phyloP scores from a whole-genome alignment of 2,113 vertebrate species.

The Odocoileus hemionus region DNA sequence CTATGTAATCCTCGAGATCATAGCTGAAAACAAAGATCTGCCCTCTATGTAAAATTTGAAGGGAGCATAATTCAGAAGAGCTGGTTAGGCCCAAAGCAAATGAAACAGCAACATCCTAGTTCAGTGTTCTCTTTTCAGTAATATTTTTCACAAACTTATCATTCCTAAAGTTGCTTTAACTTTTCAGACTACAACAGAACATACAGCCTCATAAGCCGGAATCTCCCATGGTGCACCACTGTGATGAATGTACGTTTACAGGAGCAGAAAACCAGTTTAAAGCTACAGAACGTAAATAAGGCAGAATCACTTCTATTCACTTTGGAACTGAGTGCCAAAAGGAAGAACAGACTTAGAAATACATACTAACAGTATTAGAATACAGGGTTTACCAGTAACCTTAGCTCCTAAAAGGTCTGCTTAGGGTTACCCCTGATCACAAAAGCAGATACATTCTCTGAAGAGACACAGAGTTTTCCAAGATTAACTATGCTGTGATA shows the following conservation, averaged over 20 bases:
- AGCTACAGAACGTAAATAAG: background rate
- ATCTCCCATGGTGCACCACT: background rate
- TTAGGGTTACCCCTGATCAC: background rate
- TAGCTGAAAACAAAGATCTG: background rate
- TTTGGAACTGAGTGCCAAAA: background rate
- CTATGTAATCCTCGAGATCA: background rate
- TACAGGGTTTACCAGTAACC: background rate
- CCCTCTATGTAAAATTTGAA: background rate
- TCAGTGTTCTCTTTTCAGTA: background rate
- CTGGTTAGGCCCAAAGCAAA: background rate
- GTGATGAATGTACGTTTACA: background rate
- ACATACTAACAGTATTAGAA: background rate
- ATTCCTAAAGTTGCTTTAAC: background rate
- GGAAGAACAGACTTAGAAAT: background rate
- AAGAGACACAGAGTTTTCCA: background rate
- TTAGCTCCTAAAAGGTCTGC: background rate
- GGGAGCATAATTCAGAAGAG: background rate
- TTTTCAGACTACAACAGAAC: background rate
- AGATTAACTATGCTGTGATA: background rate
- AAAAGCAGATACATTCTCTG: background rate
- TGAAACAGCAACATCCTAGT: background rate
- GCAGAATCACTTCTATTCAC: background rate
- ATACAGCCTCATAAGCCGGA: background rate
- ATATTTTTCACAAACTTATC: background rate
- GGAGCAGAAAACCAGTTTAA: background rate